These are phyloP conservation scores for Cephus runcator DNA, from an alignment of 2,888 invertebrate genomes.

Conservation along the genomic window DNA sequence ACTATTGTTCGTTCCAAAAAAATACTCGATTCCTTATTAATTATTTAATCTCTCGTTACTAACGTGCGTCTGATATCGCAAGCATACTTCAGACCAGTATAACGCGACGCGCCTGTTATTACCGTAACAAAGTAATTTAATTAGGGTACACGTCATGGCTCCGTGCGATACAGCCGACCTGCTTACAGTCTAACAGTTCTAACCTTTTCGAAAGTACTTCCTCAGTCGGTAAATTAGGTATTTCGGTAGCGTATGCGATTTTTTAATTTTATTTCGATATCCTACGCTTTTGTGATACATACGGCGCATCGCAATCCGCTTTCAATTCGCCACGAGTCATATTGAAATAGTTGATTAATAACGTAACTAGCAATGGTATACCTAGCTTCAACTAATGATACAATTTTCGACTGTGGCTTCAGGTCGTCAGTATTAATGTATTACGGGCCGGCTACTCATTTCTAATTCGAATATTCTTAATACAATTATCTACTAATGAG, in stretches of 20 bases:
- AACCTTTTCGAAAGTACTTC: neutral
- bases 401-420: neutral
- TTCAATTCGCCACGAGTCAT: neutral
- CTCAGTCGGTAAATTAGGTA: neutral
- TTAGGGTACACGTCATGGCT: neutral
- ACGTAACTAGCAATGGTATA: neutral
- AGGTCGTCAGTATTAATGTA: neutral
- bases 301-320: neutral
- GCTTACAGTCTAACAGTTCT: neutral
- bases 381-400: neutral
- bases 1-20: neutral
- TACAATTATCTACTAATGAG: neutral
- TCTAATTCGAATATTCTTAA: neutral
- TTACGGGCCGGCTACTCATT: neutral
- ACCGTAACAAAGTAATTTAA: neutral
- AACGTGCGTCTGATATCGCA: neutral
- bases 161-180: neutral
- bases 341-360: neutral
- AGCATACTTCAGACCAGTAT: neutral
- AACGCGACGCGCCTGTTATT: neutral
- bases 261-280: neutral
- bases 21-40: neutral
- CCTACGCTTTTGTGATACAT: neutral
- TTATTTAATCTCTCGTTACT: neutral
- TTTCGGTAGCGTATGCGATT: neutral